Percentiles rank a stretch among this genome's conserved stretches.
phyloP scores from a whole-genome alignment of 2,113 vertebrate species.

The Varanus komodoensis region DNA sequence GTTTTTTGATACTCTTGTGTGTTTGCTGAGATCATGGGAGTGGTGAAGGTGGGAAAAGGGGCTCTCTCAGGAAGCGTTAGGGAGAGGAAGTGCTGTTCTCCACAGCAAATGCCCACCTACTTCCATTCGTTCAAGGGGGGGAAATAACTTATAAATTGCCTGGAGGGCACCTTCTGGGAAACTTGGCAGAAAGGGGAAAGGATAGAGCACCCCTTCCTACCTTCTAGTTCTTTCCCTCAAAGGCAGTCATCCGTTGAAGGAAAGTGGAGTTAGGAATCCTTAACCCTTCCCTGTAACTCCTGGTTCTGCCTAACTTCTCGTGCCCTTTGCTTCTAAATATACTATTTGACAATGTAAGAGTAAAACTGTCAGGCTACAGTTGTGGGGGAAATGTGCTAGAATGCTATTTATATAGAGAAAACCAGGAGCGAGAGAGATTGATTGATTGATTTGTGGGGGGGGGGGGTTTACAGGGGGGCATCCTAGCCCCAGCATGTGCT shows the following conservation, averaged over 20 bases:
- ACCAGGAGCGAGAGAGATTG: neutral
- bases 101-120: neutral
- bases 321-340: neutral
- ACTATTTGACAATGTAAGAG: neutral
- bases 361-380: neutral
- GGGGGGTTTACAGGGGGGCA: neutral
- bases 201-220: neutral
- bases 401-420: neutral
- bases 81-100: neutral
- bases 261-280: neutral
- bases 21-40: neutral
- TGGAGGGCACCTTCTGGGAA: neutral
- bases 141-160: neutral
- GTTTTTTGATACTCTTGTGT: too few relatives aligned
- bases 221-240: neutral
- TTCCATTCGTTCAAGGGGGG: neutral
- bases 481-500: too few relatives aligned
- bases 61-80: neutral
- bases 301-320: neutral
- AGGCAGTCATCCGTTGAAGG: too few relatives aligned
- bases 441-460: neutral
- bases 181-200: neutral
- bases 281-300: neutral
- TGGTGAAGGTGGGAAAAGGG: too few relatives aligned
- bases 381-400: neutral